Base-by-base conservation (phyloP, 2,888 invertebrate genomes). In the Chirona hameri region DNA sequence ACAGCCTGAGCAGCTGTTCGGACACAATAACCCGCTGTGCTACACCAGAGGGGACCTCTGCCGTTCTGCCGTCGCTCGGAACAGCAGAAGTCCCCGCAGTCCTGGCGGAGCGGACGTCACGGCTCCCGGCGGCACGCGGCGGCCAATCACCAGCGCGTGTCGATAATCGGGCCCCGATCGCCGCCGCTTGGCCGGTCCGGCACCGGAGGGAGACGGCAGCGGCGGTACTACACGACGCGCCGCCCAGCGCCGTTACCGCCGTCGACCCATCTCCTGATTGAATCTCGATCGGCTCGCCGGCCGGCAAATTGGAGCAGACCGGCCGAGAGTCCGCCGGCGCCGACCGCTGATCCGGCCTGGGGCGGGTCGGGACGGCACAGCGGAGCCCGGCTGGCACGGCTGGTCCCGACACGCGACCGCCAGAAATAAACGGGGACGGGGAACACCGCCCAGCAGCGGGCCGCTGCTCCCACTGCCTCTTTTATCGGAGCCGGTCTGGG, bases 241-340 rank as follows among this genome's bases (percentile, higher is more conserved):
- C 57, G 7, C 57, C 21, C 60, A n/a, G n/a, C 60, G 60, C n/a
- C 60, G 9, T 9, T 24, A n/a, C 60, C 60, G 72, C 4, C 72
- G 18, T 4, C 29, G 18, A 18, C 31, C 72, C 72, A 72, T 72
- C 31, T 31, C 31, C 72, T 72, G 72, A 72, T 72, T 72, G 31
- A 72, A 72, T 72, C 72, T 27, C 72, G 31, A 31, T 72, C 72
- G 72, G 18, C 72, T 27, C 18, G 31, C 27, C 72, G 29, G 72
- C 72, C 31, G 72, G 31, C 72, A 72, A 72, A 72, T 72, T 72
- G 72, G 31, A 14, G 72, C 72, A 31, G 72, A 14, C 72, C 29
- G 31, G 0, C 29, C 27, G 27, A 72, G 27, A 29, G 72, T 69
- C 72, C 12, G 31, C 18, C 31, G 31, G 72, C 29, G 72, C 18